phyloP scores from a whole-genome alignment of 2,797 vertebrate species.

The Enteromius viviparus region DNA sequence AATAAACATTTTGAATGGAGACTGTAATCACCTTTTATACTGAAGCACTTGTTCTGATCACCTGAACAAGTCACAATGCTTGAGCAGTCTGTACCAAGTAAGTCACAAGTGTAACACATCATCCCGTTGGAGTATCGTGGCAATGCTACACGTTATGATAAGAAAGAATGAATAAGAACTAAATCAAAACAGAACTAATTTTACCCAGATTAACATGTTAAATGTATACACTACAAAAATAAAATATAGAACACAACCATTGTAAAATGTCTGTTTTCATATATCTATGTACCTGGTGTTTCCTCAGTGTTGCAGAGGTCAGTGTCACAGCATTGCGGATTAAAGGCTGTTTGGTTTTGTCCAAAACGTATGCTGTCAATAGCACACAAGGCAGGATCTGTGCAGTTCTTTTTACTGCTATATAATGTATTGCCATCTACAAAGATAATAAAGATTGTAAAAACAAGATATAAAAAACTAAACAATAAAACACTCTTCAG shows the following conservation, averaged over 20 bases:
- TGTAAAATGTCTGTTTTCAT: not conserved
- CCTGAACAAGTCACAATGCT: not conserved
- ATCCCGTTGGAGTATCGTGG: not conserved
- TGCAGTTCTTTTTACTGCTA: not conserved
- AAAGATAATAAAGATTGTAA: not conserved
- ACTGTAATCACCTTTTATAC: conserved; percentile 12
- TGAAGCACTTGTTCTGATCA: conserved; percentile 10
- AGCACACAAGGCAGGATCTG: conserved; percentile 11
- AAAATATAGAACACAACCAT: not conserved
- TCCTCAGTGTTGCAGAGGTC: not conserved
- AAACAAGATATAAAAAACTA: not conserved
- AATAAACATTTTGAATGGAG: not conserved
- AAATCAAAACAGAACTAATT: not conserved
- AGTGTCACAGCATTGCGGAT: not conserved
- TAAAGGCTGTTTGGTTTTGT: not conserved
- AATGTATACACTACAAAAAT: not conserved
- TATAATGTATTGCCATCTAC: not conserved
- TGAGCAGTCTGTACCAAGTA: not conserved
- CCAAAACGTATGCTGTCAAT: not conserved
- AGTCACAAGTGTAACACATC: not conserved
- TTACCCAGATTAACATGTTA: not conserved
- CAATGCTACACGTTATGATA: not conserved
- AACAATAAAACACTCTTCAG: not conserved
- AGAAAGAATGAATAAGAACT: not conserved
- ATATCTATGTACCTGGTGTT: not conserved